Conservation (phyloP, 2,888 invertebrate species). For the Microctonus hyperodae region DNA sequence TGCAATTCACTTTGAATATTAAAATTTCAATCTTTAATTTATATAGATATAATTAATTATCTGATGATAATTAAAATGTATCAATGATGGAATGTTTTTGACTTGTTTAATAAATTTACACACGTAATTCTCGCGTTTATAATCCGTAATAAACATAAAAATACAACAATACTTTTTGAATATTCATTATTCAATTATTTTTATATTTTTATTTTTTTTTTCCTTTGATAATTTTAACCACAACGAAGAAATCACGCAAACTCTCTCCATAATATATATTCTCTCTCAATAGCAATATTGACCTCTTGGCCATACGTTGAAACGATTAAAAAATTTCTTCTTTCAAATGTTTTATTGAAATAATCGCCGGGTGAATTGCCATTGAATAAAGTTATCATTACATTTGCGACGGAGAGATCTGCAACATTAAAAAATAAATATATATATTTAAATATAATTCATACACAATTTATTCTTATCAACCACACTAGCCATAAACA, state of each 20-base stretch:
- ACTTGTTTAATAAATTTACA: neutral
- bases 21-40: too few species aligned
- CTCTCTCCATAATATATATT: neutral
- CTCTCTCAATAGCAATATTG: neutral
- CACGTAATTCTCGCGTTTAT: neutral
- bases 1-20: neutral
- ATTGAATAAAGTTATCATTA: conserved; percentile 8
- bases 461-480: too few species aligned
- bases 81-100: too few species aligned
- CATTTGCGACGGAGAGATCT: conserved; percentile 8
- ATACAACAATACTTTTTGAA: neutral
- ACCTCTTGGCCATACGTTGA: neutral
- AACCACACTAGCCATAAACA: too few species aligned
- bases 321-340: neutral
- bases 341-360: neutral
- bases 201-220: neutral
- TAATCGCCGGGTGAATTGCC: neutral
- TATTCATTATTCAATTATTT: neutral
- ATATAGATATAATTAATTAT: too few species aligned
- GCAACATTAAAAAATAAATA: neutral
- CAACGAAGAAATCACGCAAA: neutral
- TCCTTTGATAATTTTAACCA: neutral
- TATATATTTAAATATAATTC: neutral
- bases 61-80: too few species aligned
- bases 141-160: neutral